A percentile compares a stretch with the other conserved stretches of the same genome.
Conservation (phyloP, 2,888 invertebrate species). For the Balanococcus diminutus region DNA sequence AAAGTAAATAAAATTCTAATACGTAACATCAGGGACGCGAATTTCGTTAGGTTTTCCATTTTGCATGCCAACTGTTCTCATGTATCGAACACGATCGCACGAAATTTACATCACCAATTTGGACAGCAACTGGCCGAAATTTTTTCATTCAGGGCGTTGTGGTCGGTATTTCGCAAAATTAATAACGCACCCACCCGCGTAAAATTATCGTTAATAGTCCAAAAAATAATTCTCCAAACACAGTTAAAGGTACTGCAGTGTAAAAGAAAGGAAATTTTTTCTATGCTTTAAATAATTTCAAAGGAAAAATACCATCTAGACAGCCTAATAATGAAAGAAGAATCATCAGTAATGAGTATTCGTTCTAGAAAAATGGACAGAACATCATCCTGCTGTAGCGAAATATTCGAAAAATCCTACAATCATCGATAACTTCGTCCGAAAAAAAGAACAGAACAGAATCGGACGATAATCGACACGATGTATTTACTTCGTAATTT, state of each 20-base stretch:
- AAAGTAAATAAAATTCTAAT: background rate
- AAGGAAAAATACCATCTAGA: background rate
- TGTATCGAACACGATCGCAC: background rate
- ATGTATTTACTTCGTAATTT: too few relatives aligned
- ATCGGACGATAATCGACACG: too few relatives aligned
- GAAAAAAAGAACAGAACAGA: too few relatives aligned
- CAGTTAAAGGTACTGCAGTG: constrained; percentile 36
- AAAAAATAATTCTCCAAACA: background rate
- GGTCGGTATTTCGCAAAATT: background rate
- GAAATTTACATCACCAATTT: background rate
- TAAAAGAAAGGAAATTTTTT: constrained; percentile 44
- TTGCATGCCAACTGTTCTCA: background rate
- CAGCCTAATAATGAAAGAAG: background rate
- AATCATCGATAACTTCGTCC: too few relatives aligned
- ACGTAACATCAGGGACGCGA: background rate
- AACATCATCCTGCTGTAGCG: too few relatives aligned
- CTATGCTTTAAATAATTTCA: background rate
- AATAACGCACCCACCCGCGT: too few relatives aligned
- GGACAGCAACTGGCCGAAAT: background rate
- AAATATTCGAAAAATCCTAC: too few relatives aligned
- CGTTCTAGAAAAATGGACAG: background rate
- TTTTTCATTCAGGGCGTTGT: background rate
- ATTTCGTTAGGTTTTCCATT: background rate
- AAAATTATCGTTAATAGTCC: background rate
- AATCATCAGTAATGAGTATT: background rate